These are phyloP conservation scores for Ypsolopha sequella DNA, from an alignment of 2,888 invertebrate species.

Conservation along the genomic window DNA sequence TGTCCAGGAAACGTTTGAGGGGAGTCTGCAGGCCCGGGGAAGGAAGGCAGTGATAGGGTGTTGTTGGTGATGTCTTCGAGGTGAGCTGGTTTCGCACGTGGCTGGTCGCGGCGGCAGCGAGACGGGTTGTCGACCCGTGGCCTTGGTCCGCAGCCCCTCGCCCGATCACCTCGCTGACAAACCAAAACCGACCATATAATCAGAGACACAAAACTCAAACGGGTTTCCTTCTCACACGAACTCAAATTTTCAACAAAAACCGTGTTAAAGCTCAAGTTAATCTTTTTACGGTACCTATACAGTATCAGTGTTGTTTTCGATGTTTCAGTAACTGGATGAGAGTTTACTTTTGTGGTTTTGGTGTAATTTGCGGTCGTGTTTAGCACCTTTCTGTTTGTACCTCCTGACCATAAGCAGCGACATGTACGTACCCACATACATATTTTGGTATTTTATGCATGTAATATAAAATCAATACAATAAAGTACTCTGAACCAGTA, in stretches of 20 bases:
- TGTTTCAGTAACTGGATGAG: not conserved
- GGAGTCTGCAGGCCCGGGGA: no score
- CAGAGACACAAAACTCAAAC: slow-evolving; percentile 14
- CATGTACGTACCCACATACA: no score
- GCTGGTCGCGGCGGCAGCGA: slow-evolving; percentile 25
- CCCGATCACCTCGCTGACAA: slow-evolving; percentile 11
- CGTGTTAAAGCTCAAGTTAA: slow-evolving; percentile 19
- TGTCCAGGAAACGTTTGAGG: no score
- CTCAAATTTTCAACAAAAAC: slow-evolving; percentile 12
- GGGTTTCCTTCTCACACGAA: not conserved
- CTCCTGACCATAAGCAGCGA: not conserved
- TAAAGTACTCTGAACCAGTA: no score
- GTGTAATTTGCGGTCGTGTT: not conserved
- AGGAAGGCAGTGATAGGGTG: not conserved
- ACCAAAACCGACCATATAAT: slow-evolving; percentile 23
- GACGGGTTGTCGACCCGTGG: slow-evolving; percentile 58
- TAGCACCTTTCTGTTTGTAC: not conserved
- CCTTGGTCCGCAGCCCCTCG: slow-evolving; percentile 49
- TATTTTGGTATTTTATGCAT: no score
- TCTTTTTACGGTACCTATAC: slow-evolving; percentile 13
- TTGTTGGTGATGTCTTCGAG: slow-evolving; percentile 27
- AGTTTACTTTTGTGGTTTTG: not conserved
- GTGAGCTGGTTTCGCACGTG: slow-evolving; percentile 57
- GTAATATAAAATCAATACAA: no score
- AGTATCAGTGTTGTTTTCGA: not conserved